A percentile compares a stretch with the other conserved stretches of the same genome.
phyloP scores from a whole-genome alignment of 2,888 invertebrate species.

The Pardosa pseudoannulata region DNA sequence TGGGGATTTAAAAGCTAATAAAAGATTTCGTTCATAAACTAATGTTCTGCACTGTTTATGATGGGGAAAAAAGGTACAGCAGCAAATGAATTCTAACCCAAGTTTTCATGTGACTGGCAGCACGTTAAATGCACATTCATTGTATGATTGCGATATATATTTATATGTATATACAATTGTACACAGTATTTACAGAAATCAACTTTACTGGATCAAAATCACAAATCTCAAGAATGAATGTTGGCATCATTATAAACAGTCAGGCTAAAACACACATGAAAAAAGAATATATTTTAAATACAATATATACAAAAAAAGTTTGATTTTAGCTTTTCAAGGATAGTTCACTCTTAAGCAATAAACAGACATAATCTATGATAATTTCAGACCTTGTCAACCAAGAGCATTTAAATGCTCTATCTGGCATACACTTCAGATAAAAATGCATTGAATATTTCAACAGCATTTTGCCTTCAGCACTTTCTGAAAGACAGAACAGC shows the following conservation, averaged over 20 bases:
- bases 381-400: conserved; percentile 60
- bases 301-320: conserved; percentile 70
- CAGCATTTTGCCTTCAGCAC: conserved; percentile 69
- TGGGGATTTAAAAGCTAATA: too few relatives aligned
- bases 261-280: conserved; percentile 57
- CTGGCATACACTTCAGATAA: conserved; percentile 71
- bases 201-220: conserved; percentile 46
- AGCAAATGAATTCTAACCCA: conserved; percentile 50
- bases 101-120: conserved; percentile 64
- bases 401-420: conserved; percentile 53
- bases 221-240: conserved; percentile 50
- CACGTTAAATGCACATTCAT: conserved; percentile 70
- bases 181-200: conserved; percentile 66
- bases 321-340: conserved; percentile 66
- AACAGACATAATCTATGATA: conserved; percentile 60
- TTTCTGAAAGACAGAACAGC: conserved; percentile 67
- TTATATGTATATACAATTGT: conserved; percentile 69
- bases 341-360: conserved; percentile 56
- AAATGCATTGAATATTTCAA: conserved; percentile 61
- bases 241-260: conserved; percentile 62
- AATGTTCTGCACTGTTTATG: conserved; percentile 31
- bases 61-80: conserved; percentile 45
- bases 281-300: conserved; percentile 67
- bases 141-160: conserved; percentile 65
- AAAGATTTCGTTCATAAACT: not conserved